Base-by-base conservation (phyloP, 2,888 invertebrate genomes). In the Pyrrhia umbra region DNA sequence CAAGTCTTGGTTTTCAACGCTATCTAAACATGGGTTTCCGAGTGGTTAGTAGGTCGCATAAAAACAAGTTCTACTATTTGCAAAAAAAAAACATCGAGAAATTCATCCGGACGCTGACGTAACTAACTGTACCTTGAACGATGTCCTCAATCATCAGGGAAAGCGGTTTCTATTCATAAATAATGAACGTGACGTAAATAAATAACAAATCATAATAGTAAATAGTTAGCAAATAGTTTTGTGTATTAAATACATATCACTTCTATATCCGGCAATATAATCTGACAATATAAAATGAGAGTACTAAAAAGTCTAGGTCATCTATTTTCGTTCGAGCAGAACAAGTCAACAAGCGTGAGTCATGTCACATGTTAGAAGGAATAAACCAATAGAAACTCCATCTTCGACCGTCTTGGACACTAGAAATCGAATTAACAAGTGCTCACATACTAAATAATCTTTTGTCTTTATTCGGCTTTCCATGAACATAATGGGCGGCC, bases 381-480 rank as follows among this genome's bases (percentile, higher is more conserved):
- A 57, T 62, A 56, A 37, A 57, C 43, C 10, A 54, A 42, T 49
- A 27, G 55, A 46, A 61, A 49, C 27, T 23, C 9, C 39, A 16
- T 39, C 18, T 56, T 52, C 8, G 15, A 45, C 13, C 13, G n/a
- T 9, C 25, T 49, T 50, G 39, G 39, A 42, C 34, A 68, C 25
- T 65, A 15, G 39, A 20, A 42, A 37, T 50, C 52, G 39, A 64
- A 70, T 72, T 65, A 61, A 67, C 67, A 77, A 56, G 40, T 58
- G 57, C 40, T 47, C 51, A 52, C 62, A 67, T 70, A 54, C 50
- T 61, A 62, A 66, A 65, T 81, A 73, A 75, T 52, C 88, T 88
- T 91, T 92, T 91, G 90, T 91, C 87, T 86, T 86, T 86, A 89
- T 88, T 87, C 85, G 84, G 85, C 90, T 92, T 93, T 93, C 90